A percentile compares a stretch with the other conserved stretches of the same genome.
Conservation (phyloP, 2,797 vertebrate species). For the Enteromius thamalakanensis region DNA sequence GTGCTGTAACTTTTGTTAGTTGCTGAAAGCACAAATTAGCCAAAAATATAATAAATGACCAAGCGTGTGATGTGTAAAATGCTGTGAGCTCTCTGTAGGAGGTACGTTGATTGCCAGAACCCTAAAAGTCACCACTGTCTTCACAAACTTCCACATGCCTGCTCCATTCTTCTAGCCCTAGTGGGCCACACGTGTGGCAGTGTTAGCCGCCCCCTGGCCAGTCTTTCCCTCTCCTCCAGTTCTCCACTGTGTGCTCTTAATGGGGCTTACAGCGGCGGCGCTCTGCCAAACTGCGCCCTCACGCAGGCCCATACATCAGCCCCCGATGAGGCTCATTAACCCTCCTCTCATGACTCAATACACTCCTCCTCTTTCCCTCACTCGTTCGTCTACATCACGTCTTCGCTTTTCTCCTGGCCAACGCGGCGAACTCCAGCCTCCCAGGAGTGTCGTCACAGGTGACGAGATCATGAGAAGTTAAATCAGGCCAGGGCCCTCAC, state of each 20-base stretch:
- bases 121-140: conserved; percentile 14
- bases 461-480: conserved; percentile 27
- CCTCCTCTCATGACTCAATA: conserved; percentile 55
- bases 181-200: conserved; percentile 11
- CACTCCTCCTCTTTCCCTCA: conserved; percentile 39
- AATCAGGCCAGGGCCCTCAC: not conserved
- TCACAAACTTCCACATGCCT: not conserved
- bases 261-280: conserved; percentile 59
- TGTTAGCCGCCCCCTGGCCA: conserved; percentile 9
- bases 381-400: conserved; percentile 33
- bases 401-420: conserved; percentile 43
- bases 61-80: conserved; percentile 7
- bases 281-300: conserved; percentile 49
- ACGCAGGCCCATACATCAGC: conserved; percentile 56
- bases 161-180: not conserved
- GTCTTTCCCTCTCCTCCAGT: conserved; percentile 24
- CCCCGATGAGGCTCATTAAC: conserved; percentile 62
- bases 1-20: not conserved
- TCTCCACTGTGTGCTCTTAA: conserved; percentile 63
- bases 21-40: conserved; percentile 6
- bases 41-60: not conserved
- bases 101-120: not conserved
- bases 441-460: conserved; percentile 23
- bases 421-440: conserved; percentile 21
- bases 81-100: not conserved